Base-by-base conservation (phyloP, 1,140 invertebrate species). In the Pachypeltis micranthus region DNA sequence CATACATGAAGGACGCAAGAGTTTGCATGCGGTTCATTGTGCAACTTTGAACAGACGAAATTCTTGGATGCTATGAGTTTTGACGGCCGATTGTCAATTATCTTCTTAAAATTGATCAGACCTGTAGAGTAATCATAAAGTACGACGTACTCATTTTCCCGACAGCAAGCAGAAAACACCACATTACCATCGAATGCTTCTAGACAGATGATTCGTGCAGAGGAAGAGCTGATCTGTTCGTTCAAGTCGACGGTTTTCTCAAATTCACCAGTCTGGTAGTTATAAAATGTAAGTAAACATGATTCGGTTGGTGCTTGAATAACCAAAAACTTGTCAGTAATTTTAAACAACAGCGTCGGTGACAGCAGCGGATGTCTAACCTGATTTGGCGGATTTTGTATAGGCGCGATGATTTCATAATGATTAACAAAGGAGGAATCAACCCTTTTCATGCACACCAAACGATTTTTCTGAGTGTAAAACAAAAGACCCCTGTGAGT, bases 1-100 rank as follows among this genome's bases (percentile, higher is more conserved):
- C 51, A 63, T 1, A 63, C 62, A 27, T 58, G 26, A 29, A 59
- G n/a, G 12, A 31, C 57, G 57, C 57, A 59, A 29, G 12, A 31
- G 10, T 59, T 59, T 16, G n/a, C 26, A 2, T 16, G 7, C 57
- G 28, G 14, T 16, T 34, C 25, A 1, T 19, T 28, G n/a, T 14
- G 1, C 2, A 59, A 19, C 24, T 59, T 59, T n/a, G 57, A 27
- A n/a, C 57, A 59, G 27, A 59, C 16, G 28, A 59, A 59, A 31
- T 59, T 59, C 3, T 29, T 59, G 14, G 57, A 59, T 4, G 28
- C 57, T 2, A 59, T n/a, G 10, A 59, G 10, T n/a, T 59, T 16
- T 3, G 27, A 29, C 7, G 57, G n/a, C 19, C 29, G n/a, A 16
- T 19, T 14, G 2, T n/a, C n/a, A 1, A 25, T 59, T 29, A 31